Conservation (phyloP, 2,888 invertebrate genomes). For the Antheraea yamamai region DNA sequence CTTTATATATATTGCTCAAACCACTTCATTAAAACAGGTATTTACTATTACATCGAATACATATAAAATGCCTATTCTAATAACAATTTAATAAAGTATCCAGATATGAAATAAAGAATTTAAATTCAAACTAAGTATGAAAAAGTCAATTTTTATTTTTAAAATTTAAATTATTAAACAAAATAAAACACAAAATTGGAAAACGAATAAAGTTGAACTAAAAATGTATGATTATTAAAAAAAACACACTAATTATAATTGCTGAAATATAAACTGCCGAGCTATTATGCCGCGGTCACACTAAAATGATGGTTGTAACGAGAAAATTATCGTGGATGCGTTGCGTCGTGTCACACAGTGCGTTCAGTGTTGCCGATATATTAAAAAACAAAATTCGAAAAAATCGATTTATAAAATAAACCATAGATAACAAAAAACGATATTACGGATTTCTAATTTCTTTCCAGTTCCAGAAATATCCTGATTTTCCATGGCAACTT, state of each 20-base stretch:
- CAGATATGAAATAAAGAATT: background rate
- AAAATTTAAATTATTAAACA: background rate
- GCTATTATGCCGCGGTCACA: constrained; percentile 45
- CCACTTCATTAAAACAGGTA: too few species aligned
- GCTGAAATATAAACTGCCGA: constrained; percentile 30
- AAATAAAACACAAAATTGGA: background rate
- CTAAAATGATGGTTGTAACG: constrained; percentile 48
- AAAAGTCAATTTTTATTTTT: background rate
- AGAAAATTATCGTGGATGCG: constrained; percentile 41
- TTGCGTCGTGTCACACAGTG: constrained; percentile 22
- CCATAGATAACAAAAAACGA: background rate
- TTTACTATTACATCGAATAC: too few species aligned
- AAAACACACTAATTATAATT: constrained; percentile 23
- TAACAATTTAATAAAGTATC: background rate
- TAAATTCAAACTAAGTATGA: background rate
- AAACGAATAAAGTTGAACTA: background rate
- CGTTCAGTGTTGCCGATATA: background rate
- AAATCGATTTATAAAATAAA: background rate
- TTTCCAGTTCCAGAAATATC: too few species aligned
- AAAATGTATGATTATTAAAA: constrained; percentile 7
- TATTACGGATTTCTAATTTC: too few species aligned
- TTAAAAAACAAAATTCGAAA: background rate
- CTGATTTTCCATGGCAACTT: too few species aligned
- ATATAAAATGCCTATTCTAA: background rate
- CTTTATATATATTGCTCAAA: too few species aligned